Evolutionary conservation across 1,140 invertebrate species (phyloP).

Genomic region (Aphaenogaster ashmeadi): DNA sequence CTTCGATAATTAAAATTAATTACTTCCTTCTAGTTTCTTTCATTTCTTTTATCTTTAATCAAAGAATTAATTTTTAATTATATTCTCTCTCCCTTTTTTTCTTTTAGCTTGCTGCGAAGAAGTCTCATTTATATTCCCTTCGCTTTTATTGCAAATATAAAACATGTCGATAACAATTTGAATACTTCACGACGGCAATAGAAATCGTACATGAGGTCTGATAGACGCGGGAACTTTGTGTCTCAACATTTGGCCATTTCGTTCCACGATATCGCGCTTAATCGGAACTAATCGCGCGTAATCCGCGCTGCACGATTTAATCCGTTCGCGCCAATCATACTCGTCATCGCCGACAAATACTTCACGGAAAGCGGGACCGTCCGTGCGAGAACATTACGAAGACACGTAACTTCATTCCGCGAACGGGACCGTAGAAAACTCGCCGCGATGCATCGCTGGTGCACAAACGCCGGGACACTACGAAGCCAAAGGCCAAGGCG

Average conservation of each 20-base stretch:
- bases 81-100: background rate
- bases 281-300: slow-evolving; percentile 45
- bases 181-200: background rate
- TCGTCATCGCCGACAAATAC: slow-evolving; percentile 52
- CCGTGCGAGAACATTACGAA: slow-evolving; percentile 29
- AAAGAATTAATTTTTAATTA: background rate
- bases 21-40: background rate
- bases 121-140: background rate
- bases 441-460: background rate
- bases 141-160: background rate
- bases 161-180: no score
- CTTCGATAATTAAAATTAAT: background rate
- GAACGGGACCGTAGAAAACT: slow-evolving; percentile 63
- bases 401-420: slow-evolving; percentile 58
- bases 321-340: slow-evolving; percentile 50
- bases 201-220: background rate
- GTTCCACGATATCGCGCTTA: slow-evolving; percentile 39
- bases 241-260: slow-evolving; percentile 15
- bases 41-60: background rate
- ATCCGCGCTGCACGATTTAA: slow-evolving; percentile 48
- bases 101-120: background rate
- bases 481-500: slow-evolving; percentile 82
- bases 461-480: slow-evolving; percentile 21
- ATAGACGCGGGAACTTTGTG: background rate
- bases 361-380: slow-evolving; percentile 63